Evolutionary conservation across 1,140 invertebrate species (phyloP).

Genomic region (Frieseomelitta varia): DNA sequence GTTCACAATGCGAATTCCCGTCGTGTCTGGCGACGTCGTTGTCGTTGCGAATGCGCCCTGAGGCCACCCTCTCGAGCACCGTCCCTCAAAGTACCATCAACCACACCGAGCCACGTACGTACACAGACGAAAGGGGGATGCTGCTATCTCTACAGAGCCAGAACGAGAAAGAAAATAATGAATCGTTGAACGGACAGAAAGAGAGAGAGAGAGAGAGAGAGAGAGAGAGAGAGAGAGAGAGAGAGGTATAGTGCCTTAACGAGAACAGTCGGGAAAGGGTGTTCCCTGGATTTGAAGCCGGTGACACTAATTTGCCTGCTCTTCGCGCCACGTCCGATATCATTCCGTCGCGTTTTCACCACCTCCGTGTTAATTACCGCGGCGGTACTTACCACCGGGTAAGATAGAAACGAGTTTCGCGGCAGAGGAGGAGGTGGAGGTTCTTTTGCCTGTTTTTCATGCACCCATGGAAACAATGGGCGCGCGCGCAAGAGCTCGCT

Average conservation of each 20-base stretch:
- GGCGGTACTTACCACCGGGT: slow-evolving; percentile 51
- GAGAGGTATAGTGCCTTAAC: slow-evolving; percentile 52
- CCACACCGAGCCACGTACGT: not conserved
- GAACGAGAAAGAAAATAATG: not conserved
- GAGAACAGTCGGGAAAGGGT: slow-evolving; percentile 53
- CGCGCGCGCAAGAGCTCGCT: not conserved
- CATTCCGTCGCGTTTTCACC: slow-evolving; percentile 71
- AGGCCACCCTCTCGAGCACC: slow-evolving; percentile 11
- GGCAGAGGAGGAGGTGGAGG: too few relatives aligned
- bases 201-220: not conserved
- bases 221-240: too few relatives aligned
- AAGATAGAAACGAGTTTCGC: slow-evolving; percentile 49
- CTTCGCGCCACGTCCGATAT: slow-evolving; percentile 60
- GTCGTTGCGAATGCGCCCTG: slow-evolving; percentile 41
- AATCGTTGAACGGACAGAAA: not conserved
- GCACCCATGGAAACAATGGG: slow-evolving; percentile 29
- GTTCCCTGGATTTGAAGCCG: slow-evolving; percentile 39
- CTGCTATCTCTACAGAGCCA: not conserved
- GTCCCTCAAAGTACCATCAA: slow-evolving; percentile 40
- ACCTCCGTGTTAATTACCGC: slow-evolving; percentile 77
- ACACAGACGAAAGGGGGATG: slow-evolving; percentile 9
- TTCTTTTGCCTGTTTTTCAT: slow-evolving; percentile 30
- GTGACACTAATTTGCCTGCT: slow-evolving; percentile 65
- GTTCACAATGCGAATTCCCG: slow-evolving; percentile 62
- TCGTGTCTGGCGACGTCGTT: slow-evolving; percentile 29